Evolutionary conservation across 2,888 invertebrate species (phyloP), one percentile per base, ranked within the genome.

Genomic region (Noctua janthe): DNA sequence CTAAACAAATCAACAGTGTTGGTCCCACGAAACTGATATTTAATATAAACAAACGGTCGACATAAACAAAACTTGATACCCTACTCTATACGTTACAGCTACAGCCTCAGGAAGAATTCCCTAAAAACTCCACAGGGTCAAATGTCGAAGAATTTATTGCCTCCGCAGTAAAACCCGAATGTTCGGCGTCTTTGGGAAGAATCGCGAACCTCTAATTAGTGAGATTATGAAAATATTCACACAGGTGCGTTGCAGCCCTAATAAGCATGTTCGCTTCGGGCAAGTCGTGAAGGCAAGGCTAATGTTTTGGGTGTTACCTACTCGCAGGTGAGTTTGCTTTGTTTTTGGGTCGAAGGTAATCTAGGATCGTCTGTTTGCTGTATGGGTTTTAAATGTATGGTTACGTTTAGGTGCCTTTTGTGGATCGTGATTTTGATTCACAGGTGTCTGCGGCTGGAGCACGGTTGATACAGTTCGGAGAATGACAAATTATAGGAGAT

Each of bases 121-220:
- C 95, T 94, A 95, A 97, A 96, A 95, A 94, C 92, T 90, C 79
- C 87, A 92, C 91, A 92, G 93, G 97, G 97, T 97, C 97, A 97
- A 97, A 97, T 95, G 97, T 97, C 97, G 97, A 97, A 95, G 94
- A 96, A 97, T 97, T 97, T 97, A 97, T 97, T 94, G 96, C 96
- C 96, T 94, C 96, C 92, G 94, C 96, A 95, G 95, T 95, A 93
- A 95, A 94, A 92, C 94, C 93, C 94, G 95, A 95, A 95, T 94
- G 95, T 95, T 95, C 95, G 94, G 94, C 92, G 91, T 94, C 95
- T 96, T 97, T 96, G 96, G 96, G 95, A 95, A 96, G 92, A 95
- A 96, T 95, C 95, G 96, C 97, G 94, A 96, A 97, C 97, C 97
- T 95, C 95, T 97, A 97, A 97, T 97, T 97, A 97, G 94, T 94